Evolutionary conservation across 2,797 vertebrate genomes (phyloP).

Genomic region (Phaenicophaeus curvirostris): DNA sequence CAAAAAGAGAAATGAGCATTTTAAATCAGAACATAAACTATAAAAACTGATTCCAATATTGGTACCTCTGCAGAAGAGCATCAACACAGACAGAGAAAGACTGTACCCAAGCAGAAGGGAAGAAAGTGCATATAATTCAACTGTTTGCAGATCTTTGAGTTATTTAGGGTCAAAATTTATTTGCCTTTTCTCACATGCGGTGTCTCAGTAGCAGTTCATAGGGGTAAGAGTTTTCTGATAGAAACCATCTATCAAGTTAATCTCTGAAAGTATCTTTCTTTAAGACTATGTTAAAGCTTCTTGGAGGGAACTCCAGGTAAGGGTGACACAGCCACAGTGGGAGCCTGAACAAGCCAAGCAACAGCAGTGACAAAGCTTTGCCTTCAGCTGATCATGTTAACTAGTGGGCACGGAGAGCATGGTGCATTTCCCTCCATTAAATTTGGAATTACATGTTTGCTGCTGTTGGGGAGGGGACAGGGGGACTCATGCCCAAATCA

Average conservation of each 20-base stretch:
- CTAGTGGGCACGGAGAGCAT: background rate
- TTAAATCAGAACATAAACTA: background rate
- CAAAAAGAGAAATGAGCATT: background rate
- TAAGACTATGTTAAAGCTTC: fast-evolving
- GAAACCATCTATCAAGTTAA: background rate
- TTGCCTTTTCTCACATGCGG: background rate
- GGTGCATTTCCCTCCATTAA: background rate
- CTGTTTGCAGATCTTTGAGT: background rate
- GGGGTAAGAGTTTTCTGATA: background rate
- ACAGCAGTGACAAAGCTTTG: background rate
- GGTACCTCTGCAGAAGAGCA: background rate
- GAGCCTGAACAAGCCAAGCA: background rate
- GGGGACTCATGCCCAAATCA: background rate
- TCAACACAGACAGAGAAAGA: fast-evolving
- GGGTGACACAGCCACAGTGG: background rate
- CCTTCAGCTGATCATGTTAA: background rate
- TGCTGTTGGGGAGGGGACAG: background rate
- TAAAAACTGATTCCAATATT: background rate
- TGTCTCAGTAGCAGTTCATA: background rate
- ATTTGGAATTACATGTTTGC: background rate
- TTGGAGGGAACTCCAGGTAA: background rate
- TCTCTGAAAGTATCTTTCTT: background rate
- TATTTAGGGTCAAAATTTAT: background rate
- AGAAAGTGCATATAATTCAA: background rate
- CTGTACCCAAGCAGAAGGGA: fast-evolving